Evolutionary conservation across 2,888 invertebrate species (phyloP), one percentile per base, ranked within the genome.

Genomic region (Iselma pallidipennis): DNA sequence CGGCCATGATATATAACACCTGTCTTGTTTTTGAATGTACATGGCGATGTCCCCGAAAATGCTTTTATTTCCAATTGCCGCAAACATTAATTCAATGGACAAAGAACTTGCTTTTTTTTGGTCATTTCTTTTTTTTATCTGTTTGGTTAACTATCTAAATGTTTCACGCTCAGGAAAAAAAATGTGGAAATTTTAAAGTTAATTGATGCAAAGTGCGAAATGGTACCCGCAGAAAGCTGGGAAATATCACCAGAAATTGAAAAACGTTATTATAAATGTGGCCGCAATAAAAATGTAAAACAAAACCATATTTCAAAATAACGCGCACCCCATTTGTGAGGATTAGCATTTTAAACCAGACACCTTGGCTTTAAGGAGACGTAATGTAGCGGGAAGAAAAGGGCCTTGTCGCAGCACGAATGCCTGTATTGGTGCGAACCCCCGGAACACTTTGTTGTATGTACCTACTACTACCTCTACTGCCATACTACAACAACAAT

Each of bases 311-410:
- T 78, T 77, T 82, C 81, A 82, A 81, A 81, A 80, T 82, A 82
- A 82, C 80, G 82, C 81, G 79, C 80, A 78, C 80, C 81, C 81
- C 81, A 82, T 82, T 81, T 81, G 80, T 75, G 80, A 77, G 78
- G 82, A 82, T 82, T 82, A 82, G 82, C 82, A 82, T 82, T 82
- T 82, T 82, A 80, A 80, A 80, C 78, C 81, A 80, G 81, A 81
- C 81, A 81, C 81, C 80, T 81, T 81, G 77, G 80, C 79, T 80
- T 81, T 80, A 79, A 80, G 78, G 76, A 78, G 79, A 75, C 77
- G 78, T 77, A 79, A 80, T 79, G 78, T 78, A 72, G 71, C 71
- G 76, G 74, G 75, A 73, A 73, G 72, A 70, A 67, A 67, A 69
- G 71, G 71, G 67, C 54, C 65, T 60, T 42, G 52, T 65, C 61